A percentile compares a stretch with the other conserved stretches of the same genome.
phyloP scores from a whole-genome alignment of 2,888 invertebrate species.

The Dolichomitus sp. region DNA sequence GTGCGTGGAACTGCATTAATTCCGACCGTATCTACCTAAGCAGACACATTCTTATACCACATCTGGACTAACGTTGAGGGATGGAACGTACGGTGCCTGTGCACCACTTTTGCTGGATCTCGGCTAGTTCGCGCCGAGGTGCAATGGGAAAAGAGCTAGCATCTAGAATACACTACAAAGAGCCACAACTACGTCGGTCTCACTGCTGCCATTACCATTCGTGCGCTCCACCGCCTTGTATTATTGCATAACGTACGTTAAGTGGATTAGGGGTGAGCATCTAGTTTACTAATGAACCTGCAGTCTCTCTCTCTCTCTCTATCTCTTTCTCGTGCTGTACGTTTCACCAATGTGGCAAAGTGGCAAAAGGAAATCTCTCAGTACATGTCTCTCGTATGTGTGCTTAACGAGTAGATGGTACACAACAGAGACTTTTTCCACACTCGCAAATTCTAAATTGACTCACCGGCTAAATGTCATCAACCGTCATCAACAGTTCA shows the following conservation, averaged over 20 bases:
- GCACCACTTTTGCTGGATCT: slow-evolving; percentile 12
- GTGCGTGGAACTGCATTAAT: slow-evolving; percentile 23
- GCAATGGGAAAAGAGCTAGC: slow-evolving; percentile 11
- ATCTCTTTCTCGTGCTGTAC: slow-evolving; percentile 15
- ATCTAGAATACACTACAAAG: slow-evolving; percentile 7
- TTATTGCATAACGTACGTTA: slow-evolving; percentile 67
- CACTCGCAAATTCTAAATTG: background rate
- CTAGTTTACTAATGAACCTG: slow-evolving; percentile 66
- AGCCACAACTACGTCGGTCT: slow-evolving; percentile 44
- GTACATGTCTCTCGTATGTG: slow-evolving; percentile 22
- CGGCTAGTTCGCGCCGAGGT: slow-evolving; percentile 7
- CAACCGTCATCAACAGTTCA: no score
- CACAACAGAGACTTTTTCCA: background rate
- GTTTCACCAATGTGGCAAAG: slow-evolving; percentile 35
- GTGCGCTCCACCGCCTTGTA: slow-evolving; percentile 59
- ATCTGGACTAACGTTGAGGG: slow-evolving; percentile 37
- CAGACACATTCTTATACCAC: slow-evolving; percentile 12
- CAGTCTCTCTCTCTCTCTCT: slow-evolving; percentile 28
- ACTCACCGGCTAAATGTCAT: background rate
- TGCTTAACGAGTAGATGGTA: slow-evolving; percentile 10
- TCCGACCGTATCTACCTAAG: background rate
- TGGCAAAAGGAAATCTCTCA: slow-evolving; percentile 27
- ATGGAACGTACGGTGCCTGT: slow-evolving; percentile 13
- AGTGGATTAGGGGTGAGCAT: slow-evolving; percentile 66
- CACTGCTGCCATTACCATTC: slow-evolving; percentile 19